Evolutionary conservation across 2,113 vertebrate species (phyloP).

Genomic region (Dendrocopos noguchii): DNA sequence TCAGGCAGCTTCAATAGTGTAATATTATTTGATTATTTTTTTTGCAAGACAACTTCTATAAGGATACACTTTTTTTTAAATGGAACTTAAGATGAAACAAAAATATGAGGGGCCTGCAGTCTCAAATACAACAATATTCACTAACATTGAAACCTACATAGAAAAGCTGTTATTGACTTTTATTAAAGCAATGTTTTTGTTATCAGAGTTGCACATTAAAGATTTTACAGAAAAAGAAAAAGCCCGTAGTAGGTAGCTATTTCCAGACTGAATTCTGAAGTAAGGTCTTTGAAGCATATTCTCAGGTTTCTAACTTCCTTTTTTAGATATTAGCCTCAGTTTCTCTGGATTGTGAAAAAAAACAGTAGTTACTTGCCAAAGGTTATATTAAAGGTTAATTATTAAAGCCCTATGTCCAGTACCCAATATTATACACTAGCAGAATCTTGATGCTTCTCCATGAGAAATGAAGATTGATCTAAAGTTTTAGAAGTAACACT

Average conservation of each 20-base stretch:
- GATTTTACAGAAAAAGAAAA: background rate
- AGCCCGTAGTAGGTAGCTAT: background rate
- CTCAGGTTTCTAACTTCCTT: background rate
- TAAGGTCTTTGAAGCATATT: background rate
- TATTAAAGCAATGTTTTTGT: background rate
- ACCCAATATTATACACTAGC: background rate
- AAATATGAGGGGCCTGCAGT: background rate
- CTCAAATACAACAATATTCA: background rate
- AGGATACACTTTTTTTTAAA: background rate
- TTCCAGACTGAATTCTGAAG: background rate
- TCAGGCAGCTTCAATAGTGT: background rate
- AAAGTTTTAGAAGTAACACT: background rate
- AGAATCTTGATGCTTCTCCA: background rate
- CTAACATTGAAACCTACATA: background rate
- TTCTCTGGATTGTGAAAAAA: background rate
- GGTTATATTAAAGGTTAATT: background rate
- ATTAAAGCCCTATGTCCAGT: background rate
- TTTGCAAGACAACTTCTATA: background rate
- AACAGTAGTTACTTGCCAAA: background rate
- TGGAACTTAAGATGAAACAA: background rate
- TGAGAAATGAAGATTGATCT: background rate
- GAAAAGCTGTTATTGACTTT: background rate
- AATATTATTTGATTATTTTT: background rate
- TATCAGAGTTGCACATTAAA: background rate
- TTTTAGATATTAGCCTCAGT: background rate